These are phyloP conservation scores for Apostichopus leukothele DNA, from an alignment of 53 echinoderm and acorn worm genomes.

Conservation along the genomic window DNA sequence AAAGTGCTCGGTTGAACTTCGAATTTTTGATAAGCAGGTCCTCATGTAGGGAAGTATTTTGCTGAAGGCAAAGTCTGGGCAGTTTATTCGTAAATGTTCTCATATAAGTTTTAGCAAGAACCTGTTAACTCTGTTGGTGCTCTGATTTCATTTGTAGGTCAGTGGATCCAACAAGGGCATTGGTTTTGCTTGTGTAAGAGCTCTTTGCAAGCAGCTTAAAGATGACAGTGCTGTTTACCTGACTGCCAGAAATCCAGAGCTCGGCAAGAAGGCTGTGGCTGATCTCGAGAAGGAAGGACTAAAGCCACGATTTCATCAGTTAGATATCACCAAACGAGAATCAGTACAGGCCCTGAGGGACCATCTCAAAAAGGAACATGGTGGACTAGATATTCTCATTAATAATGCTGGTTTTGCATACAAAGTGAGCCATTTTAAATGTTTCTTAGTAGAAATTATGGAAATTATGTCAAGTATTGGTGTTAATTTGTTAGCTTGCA, in stretches of 20 bases:
- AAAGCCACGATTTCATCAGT: conserved; percentile 71
- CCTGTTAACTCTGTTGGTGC: no score
- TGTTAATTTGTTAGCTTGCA: no score
- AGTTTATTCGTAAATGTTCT: no score
- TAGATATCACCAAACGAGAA: conserved; percentile 63
- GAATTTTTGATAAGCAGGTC: no score
- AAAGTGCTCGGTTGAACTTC: no score
- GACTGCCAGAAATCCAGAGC: conserved; percentile 78
- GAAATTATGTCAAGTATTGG: no score
- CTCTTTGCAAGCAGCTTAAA: conserved; percentile 81
- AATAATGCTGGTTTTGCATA: conserved; percentile 90
- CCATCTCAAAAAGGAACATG: conserved; percentile 64
- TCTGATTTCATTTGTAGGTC: conserved; percentile 50
- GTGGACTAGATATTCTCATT: conserved; percentile 80
- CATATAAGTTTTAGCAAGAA: no score
- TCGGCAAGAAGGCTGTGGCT: conserved; percentile 73
- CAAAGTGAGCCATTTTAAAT: conserved; percentile 53
- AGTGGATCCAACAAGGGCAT: conserved; percentile 92
- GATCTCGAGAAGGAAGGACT: conserved; percentile 81
- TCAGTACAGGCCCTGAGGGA: conserved; percentile 69
- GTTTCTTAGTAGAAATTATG: no score
- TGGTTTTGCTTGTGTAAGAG: conserved; percentile 80
- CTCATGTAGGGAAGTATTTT: no score
- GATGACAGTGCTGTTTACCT: conserved; percentile 70
- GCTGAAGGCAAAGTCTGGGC: no score